Evolutionary conservation across 2,888 invertebrate genomes (phyloP), one percentile per base, ranked within the genome.

Genomic region (Tachina lurida): DNA sequence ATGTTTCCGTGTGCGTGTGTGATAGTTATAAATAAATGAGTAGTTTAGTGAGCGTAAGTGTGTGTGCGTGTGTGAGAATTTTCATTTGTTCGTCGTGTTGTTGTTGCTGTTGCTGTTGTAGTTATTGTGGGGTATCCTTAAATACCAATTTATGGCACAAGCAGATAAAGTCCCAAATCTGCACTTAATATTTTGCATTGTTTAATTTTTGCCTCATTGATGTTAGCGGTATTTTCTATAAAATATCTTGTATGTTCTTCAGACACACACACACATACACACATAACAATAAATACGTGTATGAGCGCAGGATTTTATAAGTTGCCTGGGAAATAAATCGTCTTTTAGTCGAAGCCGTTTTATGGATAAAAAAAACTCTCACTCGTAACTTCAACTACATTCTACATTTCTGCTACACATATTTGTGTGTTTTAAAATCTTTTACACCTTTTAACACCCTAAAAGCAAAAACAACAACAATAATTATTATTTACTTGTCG

Each of bases 151-250:
- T 91, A 91, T 91, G 91, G 91, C 91, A 90, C 90, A 90, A 90
- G 90, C 91, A 91, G 91, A 91, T 91, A 91, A 91, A 91, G 91
- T 91, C 91, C 91, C 90, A 91, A 91, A 91, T 92, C 92, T 92
- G 90, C 90, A 91, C 91, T 92, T 91, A 91, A 91, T 91, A 92
- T 91, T 92, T 90, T 91, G 91, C 90, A 92, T 91, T 92, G 91
- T 91, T 91, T 91, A 91, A 92, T 92, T 91, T 91, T 90, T 90
- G 88, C 91, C 80, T 86, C 86, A 86, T 87, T 87, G 84, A 87
- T 84, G 84, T 84, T 84, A 70, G 77, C 68, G 82, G 67, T 56
- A 84, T 75, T 70, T 76, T 79, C 74, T 78, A 70, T 68, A 83
- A n/a, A 52, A 75, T 62, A 31, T 75, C 68, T 45, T 70, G 56